Conservation (phyloP, 2,797 vertebrate species). For the Scleropages formosus region DNA sequence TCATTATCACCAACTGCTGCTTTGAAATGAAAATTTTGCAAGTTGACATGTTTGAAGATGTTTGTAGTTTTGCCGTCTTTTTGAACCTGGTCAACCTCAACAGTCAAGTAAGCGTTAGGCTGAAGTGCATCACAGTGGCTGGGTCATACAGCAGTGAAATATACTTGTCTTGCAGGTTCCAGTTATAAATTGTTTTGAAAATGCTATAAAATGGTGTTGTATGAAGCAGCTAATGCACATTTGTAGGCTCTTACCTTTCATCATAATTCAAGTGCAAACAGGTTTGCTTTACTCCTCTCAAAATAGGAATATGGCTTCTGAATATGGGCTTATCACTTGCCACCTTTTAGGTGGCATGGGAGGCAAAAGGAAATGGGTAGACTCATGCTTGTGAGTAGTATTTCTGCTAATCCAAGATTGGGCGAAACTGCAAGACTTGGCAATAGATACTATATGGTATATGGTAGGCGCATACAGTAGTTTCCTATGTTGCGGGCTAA, state of each 20-base stretch:
- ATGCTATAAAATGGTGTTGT: too few relatives aligned
- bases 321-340: conserved; percentile 4
- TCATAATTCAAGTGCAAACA: too few relatives aligned
- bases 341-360: background rate
- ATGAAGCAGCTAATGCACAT: too few relatives aligned
- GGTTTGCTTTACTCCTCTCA: background rate
- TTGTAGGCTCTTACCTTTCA: too few relatives aligned
- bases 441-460: conserved; percentile 7
- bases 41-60: background rate
- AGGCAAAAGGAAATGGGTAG: background rate
- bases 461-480: background rate
- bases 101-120: background rate
- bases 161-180: too few relatives aligned
- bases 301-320: background rate
- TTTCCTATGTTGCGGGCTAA: too few relatives aligned
- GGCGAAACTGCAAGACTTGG: conserved; percentile 3
- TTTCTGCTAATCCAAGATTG: too few relatives aligned
- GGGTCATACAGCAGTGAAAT: background rate
- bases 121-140: background rate
- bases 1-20: conserved; percentile 2
- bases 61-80: background rate
- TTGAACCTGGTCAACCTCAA: background rate
- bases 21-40: background rate
- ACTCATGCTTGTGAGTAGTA: background rate
- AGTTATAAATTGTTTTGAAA: too few relatives aligned